A percentile compares a stretch with the other conserved stretches of the same genome.
phyloP scores from a whole-genome alignment of 2,797 vertebrate species.

The Novumbra hubbsi region DNA sequence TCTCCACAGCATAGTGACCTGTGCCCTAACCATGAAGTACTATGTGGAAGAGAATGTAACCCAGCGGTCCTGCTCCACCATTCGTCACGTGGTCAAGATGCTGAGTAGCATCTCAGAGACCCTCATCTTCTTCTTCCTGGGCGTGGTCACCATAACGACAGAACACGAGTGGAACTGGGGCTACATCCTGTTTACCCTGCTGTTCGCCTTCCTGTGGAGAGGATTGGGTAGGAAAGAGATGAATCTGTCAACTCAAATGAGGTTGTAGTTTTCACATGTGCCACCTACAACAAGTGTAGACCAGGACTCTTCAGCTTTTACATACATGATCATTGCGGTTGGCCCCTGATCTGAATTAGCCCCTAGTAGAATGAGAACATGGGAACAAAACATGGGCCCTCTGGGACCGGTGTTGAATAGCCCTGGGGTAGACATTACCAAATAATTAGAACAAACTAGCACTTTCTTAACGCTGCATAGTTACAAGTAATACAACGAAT shows the following conservation, averaged over 20 bases:
- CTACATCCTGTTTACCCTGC: conserved; percentile 90
- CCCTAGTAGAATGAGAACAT: no score
- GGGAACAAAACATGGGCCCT: no score
- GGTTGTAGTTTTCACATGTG: no score
- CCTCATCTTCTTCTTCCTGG: conserved; percentile 98
- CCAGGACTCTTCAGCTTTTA: no score
- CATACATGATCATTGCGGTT: no score
- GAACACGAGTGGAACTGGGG: conserved; percentile 98
- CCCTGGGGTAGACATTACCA: no score
- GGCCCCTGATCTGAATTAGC: no score
- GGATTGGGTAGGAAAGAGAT: conserved; percentile 78
- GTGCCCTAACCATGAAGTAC: conserved; percentile 97
- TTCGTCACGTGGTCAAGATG: conserved; percentile 96
- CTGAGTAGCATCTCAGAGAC: conserved; percentile 93
- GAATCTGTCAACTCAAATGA: background rate
- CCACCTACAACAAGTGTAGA: no score
- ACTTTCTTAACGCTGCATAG: no score
- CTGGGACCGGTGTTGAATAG: background rate
- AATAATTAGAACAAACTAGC: no score
- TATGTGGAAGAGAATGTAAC: conserved; percentile 97
- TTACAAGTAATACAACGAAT: no score
- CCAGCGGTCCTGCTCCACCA: conserved; percentile 94
- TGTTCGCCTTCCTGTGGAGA: conserved; percentile 93
- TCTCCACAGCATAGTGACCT: conserved; percentile 85
- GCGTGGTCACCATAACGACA: conserved; percentile 91